These are phyloP conservation scores for Lichenostomus cassidix DNA, from an alignment of 2,113 vertebrate genomes.

Conservation along the genomic window DNA sequence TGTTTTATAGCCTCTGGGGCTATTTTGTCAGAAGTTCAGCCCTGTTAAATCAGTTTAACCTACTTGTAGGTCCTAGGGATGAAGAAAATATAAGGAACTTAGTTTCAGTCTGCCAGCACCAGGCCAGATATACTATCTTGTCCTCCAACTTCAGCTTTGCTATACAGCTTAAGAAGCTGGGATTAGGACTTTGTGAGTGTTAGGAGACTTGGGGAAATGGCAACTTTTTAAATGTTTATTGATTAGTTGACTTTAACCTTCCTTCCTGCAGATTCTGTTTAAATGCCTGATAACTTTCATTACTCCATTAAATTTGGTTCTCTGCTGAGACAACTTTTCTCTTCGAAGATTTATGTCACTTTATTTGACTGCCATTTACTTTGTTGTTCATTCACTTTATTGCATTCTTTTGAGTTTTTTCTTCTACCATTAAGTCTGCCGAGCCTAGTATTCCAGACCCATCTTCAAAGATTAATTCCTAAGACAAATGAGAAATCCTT, in stretches of 20 bases:
- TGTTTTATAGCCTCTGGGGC: neutral
- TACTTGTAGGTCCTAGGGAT: neutral
- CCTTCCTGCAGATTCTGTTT: constrained; percentile 21
- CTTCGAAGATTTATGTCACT: constrained; percentile 12
- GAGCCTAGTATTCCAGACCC: neutral
- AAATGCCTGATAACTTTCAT: constrained; percentile 21
- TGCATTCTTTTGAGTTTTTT: neutral
- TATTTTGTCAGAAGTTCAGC: neutral
- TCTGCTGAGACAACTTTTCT: constrained; percentile 15
- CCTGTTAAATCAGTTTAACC: constrained; percentile 15
- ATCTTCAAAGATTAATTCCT: neutral
- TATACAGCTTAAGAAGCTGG: neutral
- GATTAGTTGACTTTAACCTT: constrained; percentile 46
- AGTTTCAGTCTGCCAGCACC: neutral
- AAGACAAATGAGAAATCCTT: neutral
- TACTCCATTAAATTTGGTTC: constrained; percentile 8
- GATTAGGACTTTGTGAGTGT: constrained; percentile 46
- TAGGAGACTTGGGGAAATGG: constrained; percentile 49
- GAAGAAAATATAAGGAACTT: constrained; percentile 28
- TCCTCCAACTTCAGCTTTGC: constrained; percentile 27
- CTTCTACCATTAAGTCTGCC: neutral
- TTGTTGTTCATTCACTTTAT: constrained; percentile 11
- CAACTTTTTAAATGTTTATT: constrained; percentile 46
- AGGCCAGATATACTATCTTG: constrained; percentile 36
- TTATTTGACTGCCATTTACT: constrained; percentile 26